phyloP scores from a whole-genome alignment of 2,888 invertebrate species.

The Tetragonisca angustula region DNA sequence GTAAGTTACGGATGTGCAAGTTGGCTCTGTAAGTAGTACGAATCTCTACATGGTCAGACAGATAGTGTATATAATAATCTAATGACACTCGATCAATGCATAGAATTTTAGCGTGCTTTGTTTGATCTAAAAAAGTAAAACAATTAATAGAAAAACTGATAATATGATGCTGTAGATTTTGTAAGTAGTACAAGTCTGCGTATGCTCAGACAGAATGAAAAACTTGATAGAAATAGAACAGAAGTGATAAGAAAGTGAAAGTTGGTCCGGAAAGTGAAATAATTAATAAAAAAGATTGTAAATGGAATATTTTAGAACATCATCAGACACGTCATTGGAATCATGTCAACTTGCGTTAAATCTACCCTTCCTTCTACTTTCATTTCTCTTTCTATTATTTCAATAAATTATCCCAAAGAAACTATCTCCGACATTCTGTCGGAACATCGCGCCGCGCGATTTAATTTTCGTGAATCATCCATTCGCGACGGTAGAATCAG shows the following conservation, averaged over 20 bases:
- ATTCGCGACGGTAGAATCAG: not conserved
- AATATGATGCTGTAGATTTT: not conserved
- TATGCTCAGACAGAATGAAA: too few species aligned
- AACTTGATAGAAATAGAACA: not conserved
- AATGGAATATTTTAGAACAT: not conserved
- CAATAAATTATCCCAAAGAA: not conserved
- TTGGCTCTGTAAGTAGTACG: not conserved
- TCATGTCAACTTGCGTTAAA: not conserved
- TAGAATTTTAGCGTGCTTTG: too few species aligned
- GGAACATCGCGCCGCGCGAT: constrained; percentile 4
- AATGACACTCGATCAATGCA: too few species aligned
- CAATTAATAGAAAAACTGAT: too few species aligned
- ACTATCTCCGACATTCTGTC: not conserved
- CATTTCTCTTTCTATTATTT: not conserved
- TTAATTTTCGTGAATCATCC: constrained; percentile 30
- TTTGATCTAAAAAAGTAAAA: too few species aligned
- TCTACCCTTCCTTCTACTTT: too few species aligned
- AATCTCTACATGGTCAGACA: not conserved
- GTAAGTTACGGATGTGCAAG: not conserved
- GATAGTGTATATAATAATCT: too few species aligned
- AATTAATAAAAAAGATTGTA: not conserved
- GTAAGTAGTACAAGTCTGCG: not conserved
- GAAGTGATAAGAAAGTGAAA: not conserved
- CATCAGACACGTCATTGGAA: not conserved
- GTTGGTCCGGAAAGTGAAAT: not conserved